These are phyloP conservation scores for Nomada flava DNA, from an alignment of 2,888 invertebrate genomes.

Conservation along the genomic window DNA sequence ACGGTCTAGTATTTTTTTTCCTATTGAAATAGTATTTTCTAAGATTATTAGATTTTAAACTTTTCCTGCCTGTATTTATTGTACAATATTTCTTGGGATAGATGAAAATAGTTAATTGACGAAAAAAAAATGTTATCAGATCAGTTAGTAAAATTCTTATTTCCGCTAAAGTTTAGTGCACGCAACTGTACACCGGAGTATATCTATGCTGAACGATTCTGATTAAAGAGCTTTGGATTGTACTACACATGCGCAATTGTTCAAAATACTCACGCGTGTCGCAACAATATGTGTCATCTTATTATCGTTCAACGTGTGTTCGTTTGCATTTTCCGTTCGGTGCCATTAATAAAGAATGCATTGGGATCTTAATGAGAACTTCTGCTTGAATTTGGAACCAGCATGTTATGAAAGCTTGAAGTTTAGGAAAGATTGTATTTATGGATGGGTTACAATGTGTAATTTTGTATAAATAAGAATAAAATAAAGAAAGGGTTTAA, in stretches of 20 bases:
- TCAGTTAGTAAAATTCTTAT: conserved; percentile 76
- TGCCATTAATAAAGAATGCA: neutral
- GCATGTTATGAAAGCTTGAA: neutral
- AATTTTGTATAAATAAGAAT: neutral
- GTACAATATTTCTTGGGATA: neutral
- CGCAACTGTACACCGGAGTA: conserved; percentile 38
- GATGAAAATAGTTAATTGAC: conserved; percentile 10
- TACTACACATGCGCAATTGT: conserved; percentile 3
- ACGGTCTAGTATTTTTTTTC: neutral
- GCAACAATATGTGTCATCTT: neutral
- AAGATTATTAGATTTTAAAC: neutral
- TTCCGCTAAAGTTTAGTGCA: conserved; percentile 78
- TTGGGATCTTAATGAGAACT: neutral
- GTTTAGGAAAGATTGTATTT: neutral
- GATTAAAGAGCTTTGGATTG: conserved; percentile 29
- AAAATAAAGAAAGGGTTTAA: neutral
- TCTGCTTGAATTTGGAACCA: neutral
- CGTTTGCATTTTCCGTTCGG: neutral
- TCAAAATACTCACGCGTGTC: neutral
- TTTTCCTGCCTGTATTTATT: neutral
- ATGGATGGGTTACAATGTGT: neutral
- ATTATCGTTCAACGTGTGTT: neutral
- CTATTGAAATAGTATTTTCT: neutral
- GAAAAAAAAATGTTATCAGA: conserved; percentile 73
- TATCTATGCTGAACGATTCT: conserved; percentile 27